These are phyloP conservation scores for Blennius ocellaris DNA, from an alignment of 2,113 vertebrate genomes.

Conservation along the genomic window DNA sequence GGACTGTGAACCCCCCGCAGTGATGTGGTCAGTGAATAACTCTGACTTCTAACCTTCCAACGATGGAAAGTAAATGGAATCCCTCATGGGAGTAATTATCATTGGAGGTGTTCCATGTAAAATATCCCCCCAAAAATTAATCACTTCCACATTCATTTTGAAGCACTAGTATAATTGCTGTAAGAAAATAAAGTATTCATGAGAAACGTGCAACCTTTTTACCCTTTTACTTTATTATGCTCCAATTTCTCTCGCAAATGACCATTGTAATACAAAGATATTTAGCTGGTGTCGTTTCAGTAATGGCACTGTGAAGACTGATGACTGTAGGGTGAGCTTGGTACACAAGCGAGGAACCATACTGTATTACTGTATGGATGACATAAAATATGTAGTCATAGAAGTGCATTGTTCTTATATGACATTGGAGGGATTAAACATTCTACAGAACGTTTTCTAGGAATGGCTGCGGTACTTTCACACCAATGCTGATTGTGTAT, in stretches of 20 bases:
- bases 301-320: not conserved
- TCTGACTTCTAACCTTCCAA: slow-evolving; percentile 16
- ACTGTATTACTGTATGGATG: too few relatives aligned
- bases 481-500: not conserved
- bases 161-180: not conserved
- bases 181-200: slow-evolving; percentile 5
- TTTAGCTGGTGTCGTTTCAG: not conserved
- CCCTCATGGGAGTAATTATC: not conserved
- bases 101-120: slow-evolving; percentile 4
- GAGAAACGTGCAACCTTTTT: not conserved
- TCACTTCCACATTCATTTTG: not conserved
- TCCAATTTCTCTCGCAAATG: not conserved
- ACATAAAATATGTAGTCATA: too few relatives aligned
- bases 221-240: not conserved
- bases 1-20: not conserved
- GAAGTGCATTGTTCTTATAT: not conserved
- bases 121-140: not conserved
- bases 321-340: too few relatives aligned
- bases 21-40: slow-evolving; percentile 5
- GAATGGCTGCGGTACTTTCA: not conserved
- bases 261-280: not conserved
- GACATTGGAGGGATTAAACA: not conserved
- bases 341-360: too few relatives aligned
- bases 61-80: slow-evolving; percentile 8
- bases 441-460: not conserved